Conservation (phyloP, 2,797 vertebrate species). For the Parotocinclus haroldoi region DNA sequence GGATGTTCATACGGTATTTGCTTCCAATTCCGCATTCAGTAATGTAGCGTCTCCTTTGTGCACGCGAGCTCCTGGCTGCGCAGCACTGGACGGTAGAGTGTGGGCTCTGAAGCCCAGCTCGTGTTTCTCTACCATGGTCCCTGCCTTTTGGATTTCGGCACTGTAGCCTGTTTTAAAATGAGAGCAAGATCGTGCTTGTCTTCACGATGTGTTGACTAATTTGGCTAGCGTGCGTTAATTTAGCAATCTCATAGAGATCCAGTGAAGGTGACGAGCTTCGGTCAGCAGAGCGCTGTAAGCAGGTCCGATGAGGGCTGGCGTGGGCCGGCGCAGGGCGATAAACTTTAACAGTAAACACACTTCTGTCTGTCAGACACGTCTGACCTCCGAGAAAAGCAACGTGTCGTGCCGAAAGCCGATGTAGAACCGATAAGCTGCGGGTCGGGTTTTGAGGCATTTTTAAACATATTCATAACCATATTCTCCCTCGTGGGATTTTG, state of each 20-base stretch:
- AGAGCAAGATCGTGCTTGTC: too few species aligned
- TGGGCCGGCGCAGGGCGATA: neutral
- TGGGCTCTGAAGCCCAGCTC: slow-evolving; percentile 37
- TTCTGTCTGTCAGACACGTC: neutral
- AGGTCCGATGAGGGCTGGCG: neutral
- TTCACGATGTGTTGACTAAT: neutral
- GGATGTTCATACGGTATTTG: slow-evolving; percentile 25
- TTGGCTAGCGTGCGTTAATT: neutral
- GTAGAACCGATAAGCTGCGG: neutral
- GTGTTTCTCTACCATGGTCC: slow-evolving; percentile 26
- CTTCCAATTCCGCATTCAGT: slow-evolving; percentile 41
- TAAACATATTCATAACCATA: neutral
- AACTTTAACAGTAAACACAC: slow-evolving; percentile 16
- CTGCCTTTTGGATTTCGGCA: slow-evolving; percentile 3
- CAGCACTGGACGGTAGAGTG: slow-evolving; percentile 51
- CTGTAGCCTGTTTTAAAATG: neutral
- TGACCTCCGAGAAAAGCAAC: neutral
- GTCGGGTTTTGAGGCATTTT: neutral
- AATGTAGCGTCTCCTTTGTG: slow-evolving; percentile 57
- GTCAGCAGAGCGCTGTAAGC: slow-evolving; percentile 48
- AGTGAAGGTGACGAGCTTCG: slow-evolving; percentile 30
- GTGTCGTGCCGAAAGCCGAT: neutral
- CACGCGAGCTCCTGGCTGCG: slow-evolving; percentile 44
- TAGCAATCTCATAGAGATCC: neutral
- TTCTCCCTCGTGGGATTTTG: slow-evolving; percentile 5